Conservation (phyloP, 2,113 vertebrate species). For the Setophaga kirtlandii region DNA sequence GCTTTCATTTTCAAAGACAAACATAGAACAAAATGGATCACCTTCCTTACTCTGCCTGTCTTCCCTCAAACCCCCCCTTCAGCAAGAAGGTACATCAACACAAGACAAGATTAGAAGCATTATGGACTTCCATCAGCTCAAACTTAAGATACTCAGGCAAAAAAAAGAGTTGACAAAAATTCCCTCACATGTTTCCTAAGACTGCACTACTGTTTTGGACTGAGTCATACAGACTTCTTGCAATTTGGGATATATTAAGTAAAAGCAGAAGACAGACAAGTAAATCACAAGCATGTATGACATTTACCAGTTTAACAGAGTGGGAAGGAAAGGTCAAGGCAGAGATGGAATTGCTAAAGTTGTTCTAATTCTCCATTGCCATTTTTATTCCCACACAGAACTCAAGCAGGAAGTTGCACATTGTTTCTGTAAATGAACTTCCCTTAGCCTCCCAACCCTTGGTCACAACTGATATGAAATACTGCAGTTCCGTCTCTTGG, state of each 20-base stretch:
- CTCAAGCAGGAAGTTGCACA: neutral
- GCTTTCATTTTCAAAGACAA: neutral
- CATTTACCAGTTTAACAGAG: neutral
- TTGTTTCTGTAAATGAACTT: slow-evolving; percentile 23
- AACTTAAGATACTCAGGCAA: neutral
- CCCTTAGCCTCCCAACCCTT: neutral
- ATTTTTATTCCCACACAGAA: neutral
- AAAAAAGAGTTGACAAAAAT: neutral
- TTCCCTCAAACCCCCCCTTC: neutral
- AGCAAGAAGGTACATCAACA: neutral
- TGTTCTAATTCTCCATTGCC: neutral
- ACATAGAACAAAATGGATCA: neutral
- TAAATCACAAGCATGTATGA: neutral
- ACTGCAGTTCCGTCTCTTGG: neutral
- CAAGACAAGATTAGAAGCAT: neutral
- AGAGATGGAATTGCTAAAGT: neutral
- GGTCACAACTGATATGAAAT: neutral
- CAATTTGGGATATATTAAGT: neutral
- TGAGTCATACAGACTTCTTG: neutral
- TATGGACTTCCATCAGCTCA: neutral
- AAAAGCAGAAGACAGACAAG: slow-evolving; percentile 25
- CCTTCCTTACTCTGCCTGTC: neutral
- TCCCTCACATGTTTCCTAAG: neutral
- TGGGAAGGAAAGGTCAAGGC: neutral
- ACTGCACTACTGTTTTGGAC: neutral